Evolutionary conservation across 1,140 invertebrate genomes (phyloP).

Genomic region (Onthophagus taurus): DNA sequence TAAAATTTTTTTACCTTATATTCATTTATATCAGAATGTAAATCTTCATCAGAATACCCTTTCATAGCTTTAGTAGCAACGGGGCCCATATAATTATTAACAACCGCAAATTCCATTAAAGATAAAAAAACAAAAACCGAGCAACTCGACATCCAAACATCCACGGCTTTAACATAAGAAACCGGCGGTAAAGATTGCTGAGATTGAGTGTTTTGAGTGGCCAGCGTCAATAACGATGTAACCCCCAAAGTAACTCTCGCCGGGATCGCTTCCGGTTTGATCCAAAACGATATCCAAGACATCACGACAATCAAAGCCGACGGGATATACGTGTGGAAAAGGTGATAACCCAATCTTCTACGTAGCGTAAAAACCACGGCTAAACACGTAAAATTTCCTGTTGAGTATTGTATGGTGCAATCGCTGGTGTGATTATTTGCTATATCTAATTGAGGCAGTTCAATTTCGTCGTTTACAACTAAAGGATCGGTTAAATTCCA

Average conservation of each 20-base stretch:
- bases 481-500: conserved; percentile 83
- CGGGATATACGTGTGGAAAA: conserved; percentile 86
- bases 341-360: conserved; percentile 74
- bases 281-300: conserved; percentile 92
- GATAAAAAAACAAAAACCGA: conserved; percentile 89
- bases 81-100: conserved; percentile 86
- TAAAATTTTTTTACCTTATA: conserved; percentile 50
- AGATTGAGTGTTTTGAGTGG: conserved; percentile 83
- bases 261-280: conserved; percentile 82
- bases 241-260: conserved; percentile 72
- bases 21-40: conserved; percentile 60
- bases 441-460: conserved; percentile 78
- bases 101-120: conserved; percentile 84
- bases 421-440: conserved; percentile 79
- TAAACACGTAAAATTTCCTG: conserved; percentile 81
- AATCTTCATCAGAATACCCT: conserved; percentile 79
- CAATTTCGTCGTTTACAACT: conserved; percentile 77
- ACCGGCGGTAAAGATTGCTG: conserved; percentile 84
- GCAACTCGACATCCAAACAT: conserved; percentile 90
- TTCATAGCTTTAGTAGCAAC: conserved; percentile 82
- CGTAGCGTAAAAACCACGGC: conserved; percentile 76
- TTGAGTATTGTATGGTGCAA: conserved; percentile 81
- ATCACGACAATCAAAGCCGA: conserved; percentile 84
- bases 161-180: conserved; percentile 85
- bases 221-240: conserved; percentile 70